These are phyloP conservation scores for Cheiracanthium punctorium DNA, from an alignment of 2,888 invertebrate species.

Conservation along the genomic window DNA sequence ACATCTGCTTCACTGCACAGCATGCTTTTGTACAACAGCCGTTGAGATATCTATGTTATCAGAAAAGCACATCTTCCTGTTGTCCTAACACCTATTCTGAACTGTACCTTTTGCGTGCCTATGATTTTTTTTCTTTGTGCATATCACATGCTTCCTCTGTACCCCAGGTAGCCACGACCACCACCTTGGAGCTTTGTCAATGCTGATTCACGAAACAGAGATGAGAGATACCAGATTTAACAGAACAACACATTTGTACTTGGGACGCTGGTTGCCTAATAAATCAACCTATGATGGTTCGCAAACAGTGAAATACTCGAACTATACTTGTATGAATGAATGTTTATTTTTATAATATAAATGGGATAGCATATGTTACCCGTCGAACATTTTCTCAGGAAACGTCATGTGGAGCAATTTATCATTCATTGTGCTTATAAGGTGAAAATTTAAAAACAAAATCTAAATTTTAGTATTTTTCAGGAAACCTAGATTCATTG, in stretches of 20 bases:
- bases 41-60: not conserved
- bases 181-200: not conserved
- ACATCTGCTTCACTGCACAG: not conserved
- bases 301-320: too few species aligned
- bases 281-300: not conserved
- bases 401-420: too few species aligned
- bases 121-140: not conserved
- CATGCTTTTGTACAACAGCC: too few species aligned
- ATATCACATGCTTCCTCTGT: not conserved
- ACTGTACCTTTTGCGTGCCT: not conserved
- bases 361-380: too few species aligned
- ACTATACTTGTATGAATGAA: too few species aligned
- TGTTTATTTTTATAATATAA: too few species aligned
- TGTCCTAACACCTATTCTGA: not conserved
- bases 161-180: not conserved
- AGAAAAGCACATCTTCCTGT: not conserved
- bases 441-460: too few species aligned
- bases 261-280: not conserved
- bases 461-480: too few species aligned
- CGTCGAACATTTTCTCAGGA: too few species aligned
- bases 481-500: too few species aligned
- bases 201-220: not conserved
- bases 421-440: too few species aligned
- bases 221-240: not conserved
- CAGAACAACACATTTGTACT: not conserved